Conservation (phyloP, 2,113 vertebrate species). For the Polypterus senegalus region DNA sequence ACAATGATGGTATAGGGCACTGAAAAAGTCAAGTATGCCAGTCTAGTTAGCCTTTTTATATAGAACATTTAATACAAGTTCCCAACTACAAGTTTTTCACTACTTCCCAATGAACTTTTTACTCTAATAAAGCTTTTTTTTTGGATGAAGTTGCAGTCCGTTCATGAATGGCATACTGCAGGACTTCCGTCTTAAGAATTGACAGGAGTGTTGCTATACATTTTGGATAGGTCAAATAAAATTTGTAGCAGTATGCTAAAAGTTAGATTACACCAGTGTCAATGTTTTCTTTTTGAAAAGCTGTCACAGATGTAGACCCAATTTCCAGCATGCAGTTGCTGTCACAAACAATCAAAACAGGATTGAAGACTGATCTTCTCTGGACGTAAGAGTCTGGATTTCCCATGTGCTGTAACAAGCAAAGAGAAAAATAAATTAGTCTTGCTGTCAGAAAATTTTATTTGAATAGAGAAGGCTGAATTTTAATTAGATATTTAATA, state of each 20-base stretch:
- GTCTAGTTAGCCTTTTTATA: too few relatives aligned
- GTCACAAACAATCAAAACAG: slow-evolving; percentile 6
- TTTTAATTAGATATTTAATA: too few relatives aligned
- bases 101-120: neutral
- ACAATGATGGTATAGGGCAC: too few relatives aligned
- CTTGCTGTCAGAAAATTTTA: slow-evolving; percentile 2
- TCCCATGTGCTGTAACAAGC: slow-evolving; percentile 7
- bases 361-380: slow-evolving; percentile 11
- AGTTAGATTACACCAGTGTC: slow-evolving; percentile 10
- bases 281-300: slow-evolving; percentile 8
- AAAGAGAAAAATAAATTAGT: slow-evolving; percentile 3
- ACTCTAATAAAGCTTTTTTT: slow-evolving; percentile 12
- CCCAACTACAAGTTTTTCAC: too few relatives aligned
- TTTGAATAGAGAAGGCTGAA: slow-evolving; percentile 2
- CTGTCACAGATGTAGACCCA: neutral
- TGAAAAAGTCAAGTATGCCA: too few relatives aligned
- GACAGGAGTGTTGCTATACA: slow-evolving; percentile 18
- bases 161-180: slow-evolving; percentile 13
- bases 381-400: slow-evolving; percentile 12
- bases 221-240: slow-evolving; percentile 14
- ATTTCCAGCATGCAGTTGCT: slow-evolving; percentile 6
- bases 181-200: slow-evolving; percentile 19
- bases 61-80: too few relatives aligned
- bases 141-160: slow-evolving; percentile 16
- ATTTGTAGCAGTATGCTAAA: slow-evolving; percentile 15